A percentile compares a stretch with the other conserved stretches of the same genome.
Conservation (phyloP, 2,797 vertebrate species). For the Pantherophis vulpinus region DNA sequence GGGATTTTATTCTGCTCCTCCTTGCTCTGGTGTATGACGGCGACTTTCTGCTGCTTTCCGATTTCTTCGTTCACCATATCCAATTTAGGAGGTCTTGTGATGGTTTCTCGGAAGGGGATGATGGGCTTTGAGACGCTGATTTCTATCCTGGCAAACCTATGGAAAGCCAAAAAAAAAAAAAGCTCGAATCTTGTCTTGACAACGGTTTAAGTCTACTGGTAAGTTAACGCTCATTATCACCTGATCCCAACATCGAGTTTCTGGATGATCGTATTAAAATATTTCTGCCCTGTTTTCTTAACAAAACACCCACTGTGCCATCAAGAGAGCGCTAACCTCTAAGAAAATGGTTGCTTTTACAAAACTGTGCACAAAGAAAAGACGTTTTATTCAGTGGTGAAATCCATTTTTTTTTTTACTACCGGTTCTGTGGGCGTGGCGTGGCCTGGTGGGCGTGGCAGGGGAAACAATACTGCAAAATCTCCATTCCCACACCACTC, state of each 20-base stretch:
- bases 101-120: constrained; percentile 93
- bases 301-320: neutral
- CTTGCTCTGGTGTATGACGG: constrained; percentile 88
- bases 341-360: neutral
- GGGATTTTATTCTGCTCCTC: constrained; percentile 83
- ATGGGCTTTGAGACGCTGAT: constrained; percentile 91
- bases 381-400: neutral
- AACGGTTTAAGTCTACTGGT: neutral
- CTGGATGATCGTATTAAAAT: no score
- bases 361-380: neutral
- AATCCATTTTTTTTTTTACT: no score
- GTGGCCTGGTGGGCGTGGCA: no score
- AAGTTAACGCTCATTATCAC: neutral
- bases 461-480: no score
- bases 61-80: constrained; percentile 99
- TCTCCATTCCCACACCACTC: no score
- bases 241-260: neutral
- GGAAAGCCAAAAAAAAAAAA: constrained; percentile 23
- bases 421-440: no score
- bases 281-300: neutral
- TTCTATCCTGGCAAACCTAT: constrained; percentile 92
- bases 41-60: constrained; percentile 90
- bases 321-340: neutral
- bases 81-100: constrained; percentile 90
- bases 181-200: neutral